These are phyloP conservation scores for Cremastinae sp. DNA, from an alignment of 2,888 invertebrate species.

Conservation along the genomic window DNA sequence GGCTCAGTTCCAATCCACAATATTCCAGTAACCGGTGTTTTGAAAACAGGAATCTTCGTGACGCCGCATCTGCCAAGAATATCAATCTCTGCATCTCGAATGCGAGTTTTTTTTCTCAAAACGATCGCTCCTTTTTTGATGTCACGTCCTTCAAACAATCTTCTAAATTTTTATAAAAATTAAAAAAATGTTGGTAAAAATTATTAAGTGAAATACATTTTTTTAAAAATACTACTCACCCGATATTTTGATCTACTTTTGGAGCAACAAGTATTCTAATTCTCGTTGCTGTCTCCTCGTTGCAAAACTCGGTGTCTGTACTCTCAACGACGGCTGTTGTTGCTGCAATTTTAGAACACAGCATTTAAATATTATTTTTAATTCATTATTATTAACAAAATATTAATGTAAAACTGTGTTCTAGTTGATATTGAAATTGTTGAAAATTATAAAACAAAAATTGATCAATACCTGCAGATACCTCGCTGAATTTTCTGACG, in stretches of 20 bases:
- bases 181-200: background rate
- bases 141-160: conserved; percentile 82
- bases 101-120: conserved; percentile 81
- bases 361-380: conserved; percentile 78
- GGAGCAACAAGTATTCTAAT: conserved; percentile 84
- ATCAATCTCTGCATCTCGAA: conserved; percentile 86
- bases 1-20: conserved; percentile 98
- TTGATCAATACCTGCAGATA: conserved; percentile 85
- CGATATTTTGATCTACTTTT: conserved; percentile 88
- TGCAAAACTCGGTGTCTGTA: conserved; percentile 93
- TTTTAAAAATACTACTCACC: conserved; percentile 80
- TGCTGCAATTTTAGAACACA: conserved; percentile 61
- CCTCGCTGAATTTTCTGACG: conserved; percentile 91
- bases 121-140: conserved; percentile 79
- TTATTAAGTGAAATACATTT: background rate
- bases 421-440: too few species aligned
- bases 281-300: conserved; percentile 78
- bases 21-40: conserved; percentile 88
- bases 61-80: conserved; percentile 86
- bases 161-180: conserved; percentile 72
- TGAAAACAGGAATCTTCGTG: conserved; percentile 81
- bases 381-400: too few species aligned
- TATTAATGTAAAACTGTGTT: too few species aligned
- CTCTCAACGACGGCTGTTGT: conserved; percentile 91
- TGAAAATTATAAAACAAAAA: background rate